Conservation (phyloP, 2,888 invertebrate species). For the Cybosia mesomella region DNA sequence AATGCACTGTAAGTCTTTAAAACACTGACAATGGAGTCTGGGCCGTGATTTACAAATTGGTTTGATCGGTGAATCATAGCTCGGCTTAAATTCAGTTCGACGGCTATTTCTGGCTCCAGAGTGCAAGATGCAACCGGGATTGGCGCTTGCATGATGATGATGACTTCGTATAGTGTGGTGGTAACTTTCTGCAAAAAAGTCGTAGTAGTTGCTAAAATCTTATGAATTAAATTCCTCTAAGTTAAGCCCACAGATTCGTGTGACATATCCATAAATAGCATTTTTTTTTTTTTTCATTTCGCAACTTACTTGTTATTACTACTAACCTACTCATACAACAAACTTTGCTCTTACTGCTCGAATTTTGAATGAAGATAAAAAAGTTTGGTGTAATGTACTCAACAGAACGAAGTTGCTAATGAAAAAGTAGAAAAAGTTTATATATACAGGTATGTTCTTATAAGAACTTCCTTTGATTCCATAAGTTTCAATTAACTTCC, state of each 20-base stretch:
- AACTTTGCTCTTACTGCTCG: conserved; percentile 1
- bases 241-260: neutral
- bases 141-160: too few relatives aligned
- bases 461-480: neutral
- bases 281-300: neutral
- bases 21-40: too few relatives aligned
- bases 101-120: too few relatives aligned
- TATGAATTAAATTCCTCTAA: neutral
- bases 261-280: neutral
- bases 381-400: conserved; percentile 15
- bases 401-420: neutral
- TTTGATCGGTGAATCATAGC: too few relatives aligned
- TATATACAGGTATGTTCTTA: neutral
- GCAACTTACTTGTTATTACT: neutral
- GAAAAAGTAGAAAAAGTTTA: conserved; percentile 4
- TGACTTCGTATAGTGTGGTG: too few relatives aligned
- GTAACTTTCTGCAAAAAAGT: neutral
- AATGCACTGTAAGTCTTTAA: too few relatives aligned
- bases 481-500: neutral
- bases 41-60: too few relatives aligned
- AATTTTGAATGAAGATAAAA: conserved; percentile 12
- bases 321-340: neutral
- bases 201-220: neutral
- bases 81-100: too few relatives aligned
- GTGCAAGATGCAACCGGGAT: too few relatives aligned